Conservation (phyloP, 2,113 vertebrate genomes). For the Apus apus region DNA sequence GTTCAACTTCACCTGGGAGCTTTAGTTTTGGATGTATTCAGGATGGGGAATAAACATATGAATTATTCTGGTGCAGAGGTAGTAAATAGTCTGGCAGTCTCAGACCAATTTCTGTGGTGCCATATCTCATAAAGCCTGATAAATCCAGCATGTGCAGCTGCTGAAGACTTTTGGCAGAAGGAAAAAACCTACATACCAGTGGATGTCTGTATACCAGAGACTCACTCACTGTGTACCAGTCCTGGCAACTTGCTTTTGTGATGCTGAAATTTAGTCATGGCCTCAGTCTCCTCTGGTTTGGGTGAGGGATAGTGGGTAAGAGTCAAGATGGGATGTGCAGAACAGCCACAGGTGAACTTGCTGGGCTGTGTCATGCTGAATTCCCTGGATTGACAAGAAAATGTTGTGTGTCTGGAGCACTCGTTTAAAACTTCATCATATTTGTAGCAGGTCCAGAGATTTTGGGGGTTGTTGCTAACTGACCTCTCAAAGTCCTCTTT, state of each 20-base stretch:
- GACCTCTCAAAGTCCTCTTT: not conserved
- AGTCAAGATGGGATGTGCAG: not conserved
- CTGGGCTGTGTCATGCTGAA: not conserved
- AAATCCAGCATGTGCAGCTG: conserved; percentile 45
- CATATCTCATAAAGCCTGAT: conserved; percentile 56
- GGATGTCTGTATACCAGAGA: not conserved
- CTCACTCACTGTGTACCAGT: not conserved
- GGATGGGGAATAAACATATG: conserved; percentile 13
- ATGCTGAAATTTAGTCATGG: conserved; percentile 5
- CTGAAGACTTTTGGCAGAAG: conserved; percentile 19
- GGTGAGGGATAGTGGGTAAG: not conserved
- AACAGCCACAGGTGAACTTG: not conserved
- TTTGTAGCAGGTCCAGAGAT: not conserved
- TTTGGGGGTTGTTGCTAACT: not conserved
- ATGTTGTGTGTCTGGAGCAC: not conserved
- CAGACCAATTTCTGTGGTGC: conserved; percentile 61
- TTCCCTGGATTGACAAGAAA: not conserved
- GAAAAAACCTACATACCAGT: not conserved
- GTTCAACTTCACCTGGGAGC: not conserved
- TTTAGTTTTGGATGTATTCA: conserved; percentile 15
- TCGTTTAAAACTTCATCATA: not conserved
- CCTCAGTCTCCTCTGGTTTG: not conserved
- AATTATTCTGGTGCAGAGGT: conserved; percentile 44
- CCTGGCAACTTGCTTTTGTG: not conserved
- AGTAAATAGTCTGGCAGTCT: conserved; percentile 33